These are phyloP conservation scores for Saimiri boliviensis DNA, from an alignment of 2,113 vertebrate genomes.

Conservation along the genomic window DNA sequence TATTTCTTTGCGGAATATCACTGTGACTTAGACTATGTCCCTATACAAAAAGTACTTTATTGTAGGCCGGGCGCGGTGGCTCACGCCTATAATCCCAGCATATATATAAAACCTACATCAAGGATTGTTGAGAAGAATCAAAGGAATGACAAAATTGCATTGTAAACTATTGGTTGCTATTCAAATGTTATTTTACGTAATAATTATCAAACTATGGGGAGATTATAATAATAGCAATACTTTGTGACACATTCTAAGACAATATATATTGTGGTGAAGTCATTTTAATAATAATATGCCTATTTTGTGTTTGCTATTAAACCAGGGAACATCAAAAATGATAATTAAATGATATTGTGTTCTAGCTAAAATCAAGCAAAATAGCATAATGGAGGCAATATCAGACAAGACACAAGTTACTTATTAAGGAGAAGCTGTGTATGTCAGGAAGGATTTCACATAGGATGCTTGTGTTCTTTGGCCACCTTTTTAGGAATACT, in stretches of 20 bases:
- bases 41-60: neutral
- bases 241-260: neutral
- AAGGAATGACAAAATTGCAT: neutral
- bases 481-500: neutral
- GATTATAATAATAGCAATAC: neutral
- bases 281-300: neutral
- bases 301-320: conserved; percentile 1
- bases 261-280: neutral
- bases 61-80: too few relatives aligned
- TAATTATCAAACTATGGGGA: neutral
- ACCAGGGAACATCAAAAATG: neutral
- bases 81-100: too few relatives aligned
- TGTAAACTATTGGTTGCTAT: neutral
- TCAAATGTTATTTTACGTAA: conserved; percentile 23
- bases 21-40: neutral
- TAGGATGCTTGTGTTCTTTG: neutral
- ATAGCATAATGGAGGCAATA: neutral
- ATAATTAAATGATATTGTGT: neutral
- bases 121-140: neutral
- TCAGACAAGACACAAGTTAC: neutral
- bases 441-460: neutral
- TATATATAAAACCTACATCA: neutral
- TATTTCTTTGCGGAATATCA: neutral
- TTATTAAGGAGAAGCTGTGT: neutral
- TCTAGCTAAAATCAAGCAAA: neutral